These are phyloP conservation scores for Carettochelys insculpta DNA, from an alignment of 2,113 vertebrate genomes.

Conservation along the genomic window DNA sequence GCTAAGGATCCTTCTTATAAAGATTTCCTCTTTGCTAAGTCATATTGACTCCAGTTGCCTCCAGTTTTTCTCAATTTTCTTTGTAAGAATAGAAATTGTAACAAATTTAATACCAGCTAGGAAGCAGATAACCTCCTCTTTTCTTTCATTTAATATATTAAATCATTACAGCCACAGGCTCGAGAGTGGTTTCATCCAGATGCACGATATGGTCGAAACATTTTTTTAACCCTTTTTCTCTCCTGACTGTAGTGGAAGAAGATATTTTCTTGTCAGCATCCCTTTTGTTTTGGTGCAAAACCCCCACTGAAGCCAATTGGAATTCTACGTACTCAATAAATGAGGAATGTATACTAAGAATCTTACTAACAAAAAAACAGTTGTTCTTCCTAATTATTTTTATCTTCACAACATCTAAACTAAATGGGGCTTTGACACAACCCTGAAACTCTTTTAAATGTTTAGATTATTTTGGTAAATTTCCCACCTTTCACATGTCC, in stretches of 20 bases:
- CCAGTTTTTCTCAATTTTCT: background rate
- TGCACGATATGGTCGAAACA: background rate
- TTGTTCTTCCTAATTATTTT: background rate
- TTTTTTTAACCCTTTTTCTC: background rate
- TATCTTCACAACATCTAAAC: background rate
- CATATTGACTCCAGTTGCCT: background rate
- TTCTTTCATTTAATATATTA: background rate
- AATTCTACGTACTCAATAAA: background rate
- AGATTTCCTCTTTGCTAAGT: background rate
- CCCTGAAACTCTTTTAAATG: background rate
- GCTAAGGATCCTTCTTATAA: background rate
- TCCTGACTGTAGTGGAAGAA: background rate
- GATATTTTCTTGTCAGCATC: background rate
- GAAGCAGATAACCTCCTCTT: background rate
- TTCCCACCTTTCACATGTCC: background rate
- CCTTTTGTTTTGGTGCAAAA: background rate
- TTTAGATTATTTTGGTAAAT: background rate
- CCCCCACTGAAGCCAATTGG: background rate
- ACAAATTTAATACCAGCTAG: background rate
- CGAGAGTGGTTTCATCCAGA: background rate
- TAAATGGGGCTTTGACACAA: background rate
- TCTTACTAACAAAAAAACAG: background rate
- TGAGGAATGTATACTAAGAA: background rate
- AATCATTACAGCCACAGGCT: slow-evolving; percentile 30
- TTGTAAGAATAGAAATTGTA: background rate